Base-by-base conservation (phyloP, 2,888 invertebrate species). In the Hemicrepidius hirtus region DNA sequence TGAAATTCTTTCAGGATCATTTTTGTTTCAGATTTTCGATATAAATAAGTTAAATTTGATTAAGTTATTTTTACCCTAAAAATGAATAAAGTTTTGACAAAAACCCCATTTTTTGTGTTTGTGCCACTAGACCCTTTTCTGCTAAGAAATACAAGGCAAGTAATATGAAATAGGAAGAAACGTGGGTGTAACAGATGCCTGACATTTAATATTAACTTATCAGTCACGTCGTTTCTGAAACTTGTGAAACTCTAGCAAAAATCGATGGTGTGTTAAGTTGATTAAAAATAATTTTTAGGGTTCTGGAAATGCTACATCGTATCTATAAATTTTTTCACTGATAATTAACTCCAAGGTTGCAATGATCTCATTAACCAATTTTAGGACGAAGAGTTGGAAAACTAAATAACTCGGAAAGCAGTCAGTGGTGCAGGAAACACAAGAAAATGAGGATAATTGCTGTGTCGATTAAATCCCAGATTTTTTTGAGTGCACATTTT, bases 201-300 rank as follows among this genome's bases (percentile, higher is more conserved):
- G 65, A 40, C 53, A 41, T 50, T 62, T 65, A 53, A 65, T 65
- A 65, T 65, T 65, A 65, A 65, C 65, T 65, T 55, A 55, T 55
- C 55, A 55, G 28, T 57, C 35, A 46, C 18, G 46, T 37, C 37
- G 53, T 32, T 53, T 28, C 13, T 12, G 21, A 49, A 53, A n/a
- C 28, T 24, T 53, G 28, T 53, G 21, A 53, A 32, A 32, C 32
- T n/a, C 53, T 32, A 13, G 16, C 28, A 53, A 53, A 53, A 24
- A 49, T 53, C 32, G 53, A 53, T 28, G 9, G 9, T 5, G 7
- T 2, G 32, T 32, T 32, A 5, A 32, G 9, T 24, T 24, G 24
- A 24, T 24, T 5, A 9, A 32, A 32, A 32, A 32, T 32, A 9
- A 9, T 32, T 32, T 32, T 9, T 32, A 32, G 32, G n/a, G n/a